Evolutionary conservation across 2,888 invertebrate genomes (phyloP).

Genomic region (Digitonthophagus gazella): DNA sequence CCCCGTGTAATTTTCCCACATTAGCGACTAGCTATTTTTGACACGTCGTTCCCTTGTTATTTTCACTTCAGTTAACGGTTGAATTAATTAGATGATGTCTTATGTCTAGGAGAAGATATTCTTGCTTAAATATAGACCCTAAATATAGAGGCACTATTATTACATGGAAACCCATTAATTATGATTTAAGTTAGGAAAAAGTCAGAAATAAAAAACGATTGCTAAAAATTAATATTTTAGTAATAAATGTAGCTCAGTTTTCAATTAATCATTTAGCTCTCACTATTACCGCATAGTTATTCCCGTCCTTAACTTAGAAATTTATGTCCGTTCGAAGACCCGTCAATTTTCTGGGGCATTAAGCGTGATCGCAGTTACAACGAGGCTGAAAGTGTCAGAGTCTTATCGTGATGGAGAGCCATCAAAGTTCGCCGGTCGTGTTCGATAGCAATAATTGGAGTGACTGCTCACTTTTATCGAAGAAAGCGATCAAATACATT

Average conservation of each 20-base stretch:
- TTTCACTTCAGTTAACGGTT: background rate
- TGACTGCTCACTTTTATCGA: background rate
- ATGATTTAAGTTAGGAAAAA: too few relatives aligned
- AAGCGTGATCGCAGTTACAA: background rate
- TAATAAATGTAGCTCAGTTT: too few relatives aligned
- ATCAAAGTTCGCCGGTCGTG: constrained; percentile 42
- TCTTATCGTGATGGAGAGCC: constrained; percentile 45
- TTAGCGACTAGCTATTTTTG: background rate
- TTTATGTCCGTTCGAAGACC: background rate
- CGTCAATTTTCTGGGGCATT: constrained; percentile 1
- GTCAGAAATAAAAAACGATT: too few relatives aligned
- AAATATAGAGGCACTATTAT: too few relatives aligned
- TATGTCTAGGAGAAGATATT: background rate
- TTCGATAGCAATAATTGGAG: background rate
- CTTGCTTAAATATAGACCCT: background rate
- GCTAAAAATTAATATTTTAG: too few relatives aligned
- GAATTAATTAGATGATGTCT: background rate
- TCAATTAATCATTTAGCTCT: too few relatives aligned
- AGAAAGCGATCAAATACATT: background rate
- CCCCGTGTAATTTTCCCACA: background rate
- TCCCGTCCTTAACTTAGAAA: too few relatives aligned
- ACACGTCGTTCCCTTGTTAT: background rate
- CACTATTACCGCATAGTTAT: too few relatives aligned
- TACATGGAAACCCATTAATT: too few relatives aligned
- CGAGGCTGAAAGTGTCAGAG: constrained; percentile 35